These are phyloP conservation scores for Gallinago jamesoni DNA, from an alignment of 2,113 vertebrate species.

Conservation along the genomic window DNA sequence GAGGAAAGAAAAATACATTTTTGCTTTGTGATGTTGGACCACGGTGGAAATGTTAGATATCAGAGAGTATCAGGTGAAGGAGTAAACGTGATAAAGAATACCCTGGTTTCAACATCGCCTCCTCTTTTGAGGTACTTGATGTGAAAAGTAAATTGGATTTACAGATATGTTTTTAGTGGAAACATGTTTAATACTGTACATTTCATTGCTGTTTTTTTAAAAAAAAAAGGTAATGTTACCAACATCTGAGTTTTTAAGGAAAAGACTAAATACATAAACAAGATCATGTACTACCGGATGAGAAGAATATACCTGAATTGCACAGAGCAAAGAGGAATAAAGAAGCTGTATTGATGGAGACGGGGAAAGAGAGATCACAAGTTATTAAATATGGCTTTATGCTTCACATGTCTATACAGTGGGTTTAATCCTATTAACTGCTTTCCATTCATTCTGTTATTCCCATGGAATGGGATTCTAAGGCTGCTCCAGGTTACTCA, in stretches of 20 bases:
- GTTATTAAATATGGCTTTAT: neutral
- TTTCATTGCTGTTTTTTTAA: neutral
- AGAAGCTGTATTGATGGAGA: neutral
- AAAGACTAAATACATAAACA: neutral
- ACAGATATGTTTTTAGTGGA: neutral
- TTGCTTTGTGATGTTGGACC: neutral
- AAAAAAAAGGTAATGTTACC: neutral
- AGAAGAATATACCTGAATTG: neutral
- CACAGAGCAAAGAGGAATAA: neutral
- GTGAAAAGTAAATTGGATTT: neutral
- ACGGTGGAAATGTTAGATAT: neutral
- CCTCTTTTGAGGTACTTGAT: neutral
- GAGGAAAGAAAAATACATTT: neutral
- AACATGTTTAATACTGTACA: neutral
- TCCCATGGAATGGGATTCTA: neutral
- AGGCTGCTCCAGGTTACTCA: neutral
- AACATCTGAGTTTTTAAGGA: neutral
- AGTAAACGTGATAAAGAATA: neutral
- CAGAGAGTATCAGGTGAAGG: neutral
- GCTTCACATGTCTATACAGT: neutral
- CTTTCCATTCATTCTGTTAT: neutral
- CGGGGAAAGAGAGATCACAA: fast-evolving
- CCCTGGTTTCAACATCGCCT: neutral
- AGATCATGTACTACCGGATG: neutral
- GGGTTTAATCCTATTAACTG: neutral